Evolutionary conservation across 2,797 vertebrate species (phyloP).

Genomic region (Neoniphon sammara): DNA sequence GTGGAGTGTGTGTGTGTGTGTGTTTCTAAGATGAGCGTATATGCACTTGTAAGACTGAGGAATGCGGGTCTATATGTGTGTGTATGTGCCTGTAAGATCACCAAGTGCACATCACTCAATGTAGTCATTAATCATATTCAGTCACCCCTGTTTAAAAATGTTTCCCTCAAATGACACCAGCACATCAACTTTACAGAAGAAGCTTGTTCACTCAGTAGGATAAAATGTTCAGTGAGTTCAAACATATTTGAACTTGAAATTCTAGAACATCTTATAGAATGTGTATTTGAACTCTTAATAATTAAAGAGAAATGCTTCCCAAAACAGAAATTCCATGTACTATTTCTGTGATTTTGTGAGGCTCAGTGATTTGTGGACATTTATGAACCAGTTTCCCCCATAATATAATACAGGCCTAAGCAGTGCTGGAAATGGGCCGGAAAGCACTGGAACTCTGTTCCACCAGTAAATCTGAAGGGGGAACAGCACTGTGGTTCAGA

Average conservation of each 20-base stretch:
- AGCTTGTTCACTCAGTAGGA: background rate
- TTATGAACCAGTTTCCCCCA: background rate
- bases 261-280: background rate
- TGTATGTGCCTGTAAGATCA: background rate
- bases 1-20: conserved; percentile 7
- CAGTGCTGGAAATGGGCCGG: background rate
- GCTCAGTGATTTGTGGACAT: background rate
- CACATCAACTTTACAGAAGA: background rate
- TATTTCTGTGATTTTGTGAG: background rate
- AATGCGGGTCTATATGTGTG: background rate
- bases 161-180: background rate
- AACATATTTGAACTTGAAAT: too few species aligned
- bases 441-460: background rate
- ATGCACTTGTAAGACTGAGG: background rate
- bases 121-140: conserved; percentile 18
- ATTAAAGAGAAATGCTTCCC: background rate
- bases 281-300: background rate
- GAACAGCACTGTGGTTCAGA: conserved; percentile 11
- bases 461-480: background rate
- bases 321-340: background rate
- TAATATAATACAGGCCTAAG: background rate
- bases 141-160: background rate
- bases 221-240: background rate
- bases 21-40: background rate
- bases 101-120: background rate